Conservation (phyloP, 1,140 invertebrate species). For the Drosophila grimshawi region DNA sequence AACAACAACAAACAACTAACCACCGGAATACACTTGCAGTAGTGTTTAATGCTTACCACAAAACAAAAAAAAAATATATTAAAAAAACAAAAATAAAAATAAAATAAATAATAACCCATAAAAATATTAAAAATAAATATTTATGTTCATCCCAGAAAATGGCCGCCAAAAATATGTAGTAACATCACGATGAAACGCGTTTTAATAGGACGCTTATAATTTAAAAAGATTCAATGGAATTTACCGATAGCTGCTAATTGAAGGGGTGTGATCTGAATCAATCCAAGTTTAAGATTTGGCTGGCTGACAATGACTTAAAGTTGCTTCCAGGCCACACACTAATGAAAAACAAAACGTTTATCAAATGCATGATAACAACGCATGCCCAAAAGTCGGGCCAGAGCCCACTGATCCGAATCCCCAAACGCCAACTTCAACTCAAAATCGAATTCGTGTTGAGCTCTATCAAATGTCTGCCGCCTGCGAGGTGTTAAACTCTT, state of each 20-base stretch:
- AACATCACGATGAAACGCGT: not conserved
- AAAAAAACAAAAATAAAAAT: not conserved
- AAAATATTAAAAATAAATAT: slow-evolving; percentile 11
- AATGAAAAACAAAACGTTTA: slow-evolving; percentile 83
- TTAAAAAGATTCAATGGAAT: slow-evolving; percentile 21
- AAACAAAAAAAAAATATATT: not conserved
- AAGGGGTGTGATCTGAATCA: slow-evolving; percentile 68
- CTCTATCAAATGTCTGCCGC: slow-evolving; percentile 64
- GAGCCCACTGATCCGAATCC: not conserved
- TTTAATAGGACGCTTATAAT: slow-evolving; percentile 22
- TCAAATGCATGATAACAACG: slow-evolving; percentile 77
- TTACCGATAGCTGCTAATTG: slow-evolving; percentile 60
- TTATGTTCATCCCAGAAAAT: slow-evolving; percentile 18
- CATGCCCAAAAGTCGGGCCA: slow-evolving; percentile 32
- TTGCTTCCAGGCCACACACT: slow-evolving; percentile 41
- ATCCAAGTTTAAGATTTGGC: not conserved
- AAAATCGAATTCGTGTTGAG: slow-evolving; percentile 16
- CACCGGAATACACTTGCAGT: slow-evolving; percentile 38
- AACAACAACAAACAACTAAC: slow-evolving; percentile 28
- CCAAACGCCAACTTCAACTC: not conserved
- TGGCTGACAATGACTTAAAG: not conserved
- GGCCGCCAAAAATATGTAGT: slow-evolving; percentile 5
- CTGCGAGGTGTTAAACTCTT: slow-evolving; percentile 73
- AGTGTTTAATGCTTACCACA: slow-evolving; percentile 8
- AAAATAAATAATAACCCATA: not conserved